Evolutionary conservation across 2,888 invertebrate genomes (phyloP), one percentile per base, ranked within the genome.

Genomic region (Laspeyria flexula): DNA sequence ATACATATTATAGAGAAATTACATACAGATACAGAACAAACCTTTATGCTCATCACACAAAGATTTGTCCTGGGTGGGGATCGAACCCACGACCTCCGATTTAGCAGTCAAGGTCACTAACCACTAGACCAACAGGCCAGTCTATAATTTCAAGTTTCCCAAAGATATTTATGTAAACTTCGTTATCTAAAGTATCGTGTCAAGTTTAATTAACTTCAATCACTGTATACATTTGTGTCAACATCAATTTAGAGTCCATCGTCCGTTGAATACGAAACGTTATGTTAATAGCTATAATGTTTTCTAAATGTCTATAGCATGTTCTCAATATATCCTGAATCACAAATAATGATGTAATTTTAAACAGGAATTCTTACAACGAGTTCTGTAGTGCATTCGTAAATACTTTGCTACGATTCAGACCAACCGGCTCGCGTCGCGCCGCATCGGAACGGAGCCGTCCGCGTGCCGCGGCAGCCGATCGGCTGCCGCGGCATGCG

Each of bases 211-310:
- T 64, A 54, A 38, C 44, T 49, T 54, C 15, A 39, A 33, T 58
- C 7, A 25, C 35, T 59, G 59, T 47, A 62, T 64, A 49, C 21
- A 66, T 66, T 52, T 52, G 16, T 66, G 47, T 47, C 63, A 42
- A 47, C 55, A 52, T 59, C 58, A 58, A 66, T 66, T 58, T 50
- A 39, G 29, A 12, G 25, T 7, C 33, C 27, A n/a, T 48, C 37
- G 27, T 0, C 35, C 40, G 25, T 48, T 43, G 31, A 61, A 48
- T 27, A 34, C 34, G 5, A 37, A 30, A 45, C 13, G 39, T 39
- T 49, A 62, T 62, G 44, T 37, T 18, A 43, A 61, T 61, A n/a
- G 18, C 25, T 42, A 15, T 27, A 42, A 27, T 27, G 23, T 41
- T 41, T 50, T 51, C 48, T 66, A 37, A 52, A 57, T 43, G 38